Evolutionary conservation across 2,797 vertebrate species (phyloP), one percentile per base, ranked within the genome.

Genomic region (Helostoma temminkii): DNA sequence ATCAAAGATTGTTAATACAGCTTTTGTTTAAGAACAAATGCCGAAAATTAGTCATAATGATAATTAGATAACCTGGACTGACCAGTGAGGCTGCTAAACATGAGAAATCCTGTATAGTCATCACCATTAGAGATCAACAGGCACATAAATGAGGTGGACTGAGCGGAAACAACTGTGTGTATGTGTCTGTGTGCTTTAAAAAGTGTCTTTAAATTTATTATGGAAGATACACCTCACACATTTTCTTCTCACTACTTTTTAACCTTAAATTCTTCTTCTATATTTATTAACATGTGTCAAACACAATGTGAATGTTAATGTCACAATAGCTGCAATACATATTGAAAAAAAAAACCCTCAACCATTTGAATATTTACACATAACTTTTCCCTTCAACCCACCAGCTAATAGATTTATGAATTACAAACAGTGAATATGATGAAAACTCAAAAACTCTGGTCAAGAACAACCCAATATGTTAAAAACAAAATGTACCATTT

Each of bases 381-480:
- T 3, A 32, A 41, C 6, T 9, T 47, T 56, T 34, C 18, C 39
- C 34, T 47, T 66, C 39, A 57, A 42, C n/a, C 14, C 46, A 61
- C 28, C 32, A 55, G 58, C 1, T 24, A 52, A 54, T n/a, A 63
- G 7, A 24, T 48, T 43, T 26, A 71, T 8, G 57, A 37, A 12
- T 25, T 49, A 37, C 30, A 59, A 22, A 30, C 2, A 18, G 21
- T 12, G 4, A 34, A 4, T 0, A 12, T 46, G 41, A 1, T 37
- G 28, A 66, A 3, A n/a, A n/a, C n/a, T n/a, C n/a, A n/a, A 26
- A 28, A 39, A 15, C 2, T 14, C n/a, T 8, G 18, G 14, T 19
- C 3, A 5, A 32, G 52, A 45, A 36, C 42, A 54, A 37, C 3
- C 28, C 28, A 30, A 30, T 30, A 30, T 30, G 2, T 30, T 30